These are phyloP conservation scores for Tetranychus truncatus DNA, from an alignment of 2,888 invertebrate genomes.

Conservation along the genomic window DNA sequence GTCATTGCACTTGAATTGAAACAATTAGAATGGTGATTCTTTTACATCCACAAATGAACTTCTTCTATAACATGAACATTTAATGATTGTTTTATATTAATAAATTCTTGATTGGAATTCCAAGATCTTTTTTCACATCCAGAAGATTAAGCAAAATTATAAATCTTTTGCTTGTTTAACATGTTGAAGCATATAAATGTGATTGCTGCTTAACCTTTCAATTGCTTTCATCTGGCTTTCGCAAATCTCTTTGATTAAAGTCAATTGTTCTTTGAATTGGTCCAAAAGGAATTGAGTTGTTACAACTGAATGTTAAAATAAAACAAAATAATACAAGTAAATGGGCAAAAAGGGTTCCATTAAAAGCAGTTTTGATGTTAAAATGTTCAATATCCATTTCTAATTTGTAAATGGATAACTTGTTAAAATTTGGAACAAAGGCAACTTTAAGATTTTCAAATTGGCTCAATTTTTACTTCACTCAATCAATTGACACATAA, in stretches of 20 bases:
- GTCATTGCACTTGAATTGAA: no score
- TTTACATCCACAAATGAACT: no score
- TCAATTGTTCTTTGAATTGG: constrained; percentile 13
- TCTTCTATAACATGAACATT: no score
- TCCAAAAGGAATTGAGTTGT: constrained; percentile 3
- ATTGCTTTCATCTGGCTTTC: constrained; percentile 13
- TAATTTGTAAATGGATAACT: no score
- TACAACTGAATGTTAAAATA: not conserved
- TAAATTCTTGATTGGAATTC: no score
- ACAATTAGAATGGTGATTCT: no score
- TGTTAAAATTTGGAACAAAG: no score
- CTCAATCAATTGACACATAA: not conserved
- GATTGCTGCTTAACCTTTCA: constrained; percentile 9
- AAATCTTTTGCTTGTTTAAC: not conserved
- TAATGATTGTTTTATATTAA: no score
- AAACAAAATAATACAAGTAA: not conserved
- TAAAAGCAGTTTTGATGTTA: not conserved
- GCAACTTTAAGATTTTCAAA: no score
- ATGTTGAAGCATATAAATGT: constrained; percentile 5
- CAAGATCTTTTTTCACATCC: no score
- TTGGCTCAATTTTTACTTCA: no score
- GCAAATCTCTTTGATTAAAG: constrained; percentile 11
- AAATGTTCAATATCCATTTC: no score
- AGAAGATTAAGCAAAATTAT: not conserved
- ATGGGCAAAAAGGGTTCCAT: not conserved